phyloP scores from a whole-genome alignment of 2,888 invertebrate genomes.

The Byasa hedistus region DNA sequence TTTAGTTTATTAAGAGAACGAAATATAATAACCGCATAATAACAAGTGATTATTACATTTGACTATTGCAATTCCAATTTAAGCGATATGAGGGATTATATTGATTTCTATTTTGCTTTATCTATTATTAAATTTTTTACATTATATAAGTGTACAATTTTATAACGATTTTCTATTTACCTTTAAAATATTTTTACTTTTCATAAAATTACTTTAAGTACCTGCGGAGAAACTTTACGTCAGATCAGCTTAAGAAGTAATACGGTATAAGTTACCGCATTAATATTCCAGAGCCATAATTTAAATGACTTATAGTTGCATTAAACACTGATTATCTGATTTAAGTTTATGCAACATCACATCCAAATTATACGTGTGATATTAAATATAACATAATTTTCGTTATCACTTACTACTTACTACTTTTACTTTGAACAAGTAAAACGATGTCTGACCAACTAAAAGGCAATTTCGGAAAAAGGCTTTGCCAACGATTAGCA shows the following conservation, averaged over 20 bases:
- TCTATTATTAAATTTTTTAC: neutral
- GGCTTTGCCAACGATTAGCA: constrained; percentile 18
- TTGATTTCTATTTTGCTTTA: too few relatives aligned
- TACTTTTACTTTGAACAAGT: neutral
- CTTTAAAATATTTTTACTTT: constrained; percentile 3
- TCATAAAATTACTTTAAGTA: constrained; percentile 9
- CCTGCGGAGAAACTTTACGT: constrained; percentile 16
- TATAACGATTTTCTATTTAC: neutral
- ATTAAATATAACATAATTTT: too few relatives aligned
- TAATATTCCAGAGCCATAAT: constrained; percentile 10
- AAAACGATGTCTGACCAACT: neutral
- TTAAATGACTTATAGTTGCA: constrained; percentile 6
- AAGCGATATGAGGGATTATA: too few relatives aligned
- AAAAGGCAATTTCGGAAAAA: constrained; percentile 18
- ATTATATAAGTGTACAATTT: neutral
- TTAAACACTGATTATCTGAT: neutral
- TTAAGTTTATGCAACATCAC: constrained; percentile 1
- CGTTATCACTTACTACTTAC: too few relatives aligned
- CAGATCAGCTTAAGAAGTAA: constrained; percentile 19
- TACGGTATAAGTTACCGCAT: constrained; percentile 13
- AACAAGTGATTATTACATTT: too few relatives aligned
- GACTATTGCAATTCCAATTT: too few relatives aligned
- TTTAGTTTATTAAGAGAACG: too few relatives aligned
- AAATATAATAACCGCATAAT: too few relatives aligned
- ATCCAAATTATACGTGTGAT: neutral